Evolutionary conservation across 2,113 vertebrate species (phyloP), one percentile per base, ranked within the genome.

Genomic region (Neolamprologus fasciatus): DNA sequence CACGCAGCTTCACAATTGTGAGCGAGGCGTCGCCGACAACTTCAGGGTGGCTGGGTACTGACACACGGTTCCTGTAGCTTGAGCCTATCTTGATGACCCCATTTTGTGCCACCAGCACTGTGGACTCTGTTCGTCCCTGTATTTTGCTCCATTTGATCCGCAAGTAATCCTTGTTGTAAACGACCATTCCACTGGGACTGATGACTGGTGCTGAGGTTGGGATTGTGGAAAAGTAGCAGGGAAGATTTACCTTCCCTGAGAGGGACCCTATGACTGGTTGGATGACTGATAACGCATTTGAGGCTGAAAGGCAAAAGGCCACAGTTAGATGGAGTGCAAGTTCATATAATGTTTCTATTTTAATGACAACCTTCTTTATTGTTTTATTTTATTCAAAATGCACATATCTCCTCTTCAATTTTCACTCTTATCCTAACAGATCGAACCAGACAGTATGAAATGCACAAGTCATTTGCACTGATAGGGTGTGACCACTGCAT

Each of bases 131-230:
- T 63, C 97, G 96, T 55, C 95, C 89, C 26, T 97, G 97, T 55
- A 99, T 96, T 95, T 97, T 99, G 86, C 97, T 98, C 99, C 99
- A 99, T 93, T 99, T 99, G 94, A 99, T 98, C 78, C 98, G 96
- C 80, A 99, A 95, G 93, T 97, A 96, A 87, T 99, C 98, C 3
- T 91, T 95, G 14, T 91, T 95, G 3, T 94, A 86, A 3, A 95
- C 68, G 42, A 89, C 33, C 1, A 92, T 93, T 4, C 95, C 94
- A 3, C 97, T 96, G 82, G 95, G 95, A 79, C 93, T 96, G 82
- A 89, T 85, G 85, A 96, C 94, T 42, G 97, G 95, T 28, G 97
- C 92, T 35, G 96, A 97, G 17, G 97, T 98, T 73, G 98, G 97
- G 51, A 98, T 95, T 55, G 94, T 97, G 54, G 97, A 97, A 90